phyloP scores from a whole-genome alignment of 2,113 vertebrate genomes.

The Pterocles orientalis region DNA sequence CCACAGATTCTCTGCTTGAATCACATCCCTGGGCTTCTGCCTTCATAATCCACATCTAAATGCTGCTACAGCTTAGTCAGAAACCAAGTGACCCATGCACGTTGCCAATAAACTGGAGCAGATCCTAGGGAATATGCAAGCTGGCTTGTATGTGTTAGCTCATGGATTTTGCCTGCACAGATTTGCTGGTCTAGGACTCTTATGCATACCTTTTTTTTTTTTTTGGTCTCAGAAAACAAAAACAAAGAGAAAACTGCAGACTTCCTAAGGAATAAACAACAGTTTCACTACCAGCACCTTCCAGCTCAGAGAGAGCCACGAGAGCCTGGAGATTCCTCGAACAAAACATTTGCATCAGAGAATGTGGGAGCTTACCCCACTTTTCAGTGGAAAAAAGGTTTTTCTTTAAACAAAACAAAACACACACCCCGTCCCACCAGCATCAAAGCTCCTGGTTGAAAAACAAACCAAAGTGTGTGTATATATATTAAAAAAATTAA shows the following conservation, averaged over 20 bases:
- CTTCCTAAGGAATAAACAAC: not conserved
- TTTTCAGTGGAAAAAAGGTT: too few species aligned
- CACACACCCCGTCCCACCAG: not conserved
- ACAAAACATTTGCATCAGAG: not conserved
- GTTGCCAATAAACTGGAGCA: not conserved
- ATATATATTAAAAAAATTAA: not conserved
- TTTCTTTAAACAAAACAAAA: too few species aligned
- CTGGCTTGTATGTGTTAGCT: not conserved
- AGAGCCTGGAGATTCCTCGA: not conserved
- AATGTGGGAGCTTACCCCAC: not conserved
- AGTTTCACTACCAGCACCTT: not conserved
- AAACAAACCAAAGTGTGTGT: not conserved
- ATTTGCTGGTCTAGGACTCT: not conserved
- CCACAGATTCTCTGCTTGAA: not conserved
- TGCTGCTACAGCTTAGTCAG: not conserved
- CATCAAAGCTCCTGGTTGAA: not conserved
- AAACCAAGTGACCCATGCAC: not conserved
- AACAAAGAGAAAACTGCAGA: not conserved
- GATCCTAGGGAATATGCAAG: not conserved
- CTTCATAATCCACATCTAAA: not conserved
- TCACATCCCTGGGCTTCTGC: not conserved
- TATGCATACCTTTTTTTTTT: not conserved
- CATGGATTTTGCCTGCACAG: not conserved
- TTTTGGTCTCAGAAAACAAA: not conserved
- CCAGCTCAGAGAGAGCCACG: not conserved